These are phyloP conservation scores for Penaeus chinensis DNA, from an alignment of 1,140 invertebrate species.

Conservation along the genomic window DNA sequence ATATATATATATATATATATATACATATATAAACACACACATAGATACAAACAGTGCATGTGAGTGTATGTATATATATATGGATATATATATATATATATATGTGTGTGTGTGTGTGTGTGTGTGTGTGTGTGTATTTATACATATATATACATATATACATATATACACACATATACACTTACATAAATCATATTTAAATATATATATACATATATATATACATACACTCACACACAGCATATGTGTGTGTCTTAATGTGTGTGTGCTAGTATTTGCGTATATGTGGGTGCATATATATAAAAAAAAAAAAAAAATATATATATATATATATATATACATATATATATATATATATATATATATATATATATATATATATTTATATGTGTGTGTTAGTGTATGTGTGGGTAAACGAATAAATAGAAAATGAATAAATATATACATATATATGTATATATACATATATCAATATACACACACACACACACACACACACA, in stretches of 20 bases:
- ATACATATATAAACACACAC: no score
- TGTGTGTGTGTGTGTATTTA: not conserved
- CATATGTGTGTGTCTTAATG: constrained; percentile 12
- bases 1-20: constrained; percentile 17
- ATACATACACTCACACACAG: not conserved
- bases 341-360: constrained; percentile 15
- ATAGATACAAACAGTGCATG: no score
- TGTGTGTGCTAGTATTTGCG: constrained; percentile 17
- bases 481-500: not conserved
- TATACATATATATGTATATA: not conserved
- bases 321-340: not conserved
- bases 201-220: not conserved
- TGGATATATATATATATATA: no score
- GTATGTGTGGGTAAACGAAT: not conserved
- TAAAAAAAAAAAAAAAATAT: no score
- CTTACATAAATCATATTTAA: not conserved
- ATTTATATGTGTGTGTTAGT: constrained; percentile 17
- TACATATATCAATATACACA: constrained; percentile 16
- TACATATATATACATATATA: not conserved
- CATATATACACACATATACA: not conserved
- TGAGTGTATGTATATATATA: not conserved
- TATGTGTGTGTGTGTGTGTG: no score
- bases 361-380: constrained; percentile 31
- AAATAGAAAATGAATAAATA: not conserved
- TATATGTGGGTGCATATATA: constrained; percentile 11